Percentiles rank a stretch among this genome's conserved stretches.
Evolutionary conservation across 2,888 invertebrate genomes (phyloP).

Genomic region (Drosophila planitibia): DNA sequence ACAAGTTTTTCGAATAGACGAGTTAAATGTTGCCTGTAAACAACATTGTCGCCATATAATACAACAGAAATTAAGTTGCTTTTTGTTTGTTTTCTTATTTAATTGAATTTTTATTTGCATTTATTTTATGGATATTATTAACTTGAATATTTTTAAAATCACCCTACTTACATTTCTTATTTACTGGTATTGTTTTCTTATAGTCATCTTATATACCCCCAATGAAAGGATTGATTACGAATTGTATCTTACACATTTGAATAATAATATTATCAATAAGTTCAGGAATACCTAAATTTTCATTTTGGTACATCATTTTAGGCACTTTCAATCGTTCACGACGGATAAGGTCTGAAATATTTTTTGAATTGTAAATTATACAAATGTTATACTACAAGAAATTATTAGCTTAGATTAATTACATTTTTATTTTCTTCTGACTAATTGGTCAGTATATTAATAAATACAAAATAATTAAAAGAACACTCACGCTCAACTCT

Average conservation of each 20-base stretch:
- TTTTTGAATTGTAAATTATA: not conserved
- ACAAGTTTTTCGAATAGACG: not conserved
- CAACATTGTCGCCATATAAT: not conserved
- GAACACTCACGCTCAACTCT: not conserved
- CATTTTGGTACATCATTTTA: fast-evolving
- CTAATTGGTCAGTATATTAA: not conserved
- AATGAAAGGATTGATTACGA: not conserved
- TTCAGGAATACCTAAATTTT: not conserved
- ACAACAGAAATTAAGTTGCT: not conserved
- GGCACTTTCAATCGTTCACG: not conserved
- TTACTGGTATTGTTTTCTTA: not conserved
- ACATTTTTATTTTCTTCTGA: not conserved
- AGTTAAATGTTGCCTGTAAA: not conserved
- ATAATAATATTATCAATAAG: not conserved
- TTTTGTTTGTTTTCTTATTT: not conserved
- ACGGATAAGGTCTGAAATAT: not conserved
- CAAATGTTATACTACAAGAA: not conserved
- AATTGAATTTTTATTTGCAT: not conserved
- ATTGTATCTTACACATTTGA: not conserved
- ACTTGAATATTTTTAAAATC: not conserved
- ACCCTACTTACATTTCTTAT: not conserved
- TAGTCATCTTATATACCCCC: not conserved
- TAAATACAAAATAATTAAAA: not conserved
- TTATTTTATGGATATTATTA: not conserved
- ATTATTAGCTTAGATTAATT: not conserved